Evolutionary conservation across 2,113 vertebrate genomes (phyloP), one percentile per base, ranked within the genome.

Genomic region (Coreoperca whiteheadi): DNA sequence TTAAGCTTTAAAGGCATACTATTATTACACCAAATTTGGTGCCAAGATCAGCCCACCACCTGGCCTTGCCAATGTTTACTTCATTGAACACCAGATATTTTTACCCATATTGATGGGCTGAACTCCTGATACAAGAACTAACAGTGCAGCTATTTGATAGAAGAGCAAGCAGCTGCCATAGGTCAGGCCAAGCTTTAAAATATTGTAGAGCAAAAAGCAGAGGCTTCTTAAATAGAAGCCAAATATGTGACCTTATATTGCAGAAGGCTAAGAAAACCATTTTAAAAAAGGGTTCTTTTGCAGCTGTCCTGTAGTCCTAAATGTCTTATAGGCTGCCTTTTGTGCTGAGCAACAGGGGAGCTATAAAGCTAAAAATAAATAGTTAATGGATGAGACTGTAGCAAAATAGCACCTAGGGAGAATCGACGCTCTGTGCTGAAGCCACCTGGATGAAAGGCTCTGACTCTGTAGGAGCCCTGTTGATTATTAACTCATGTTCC

Each of bases 281-380:
- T 4, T 60, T 37, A 43, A 83, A 70, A 43, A n/a, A 12, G 20
- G 23, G 37, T 54, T 82, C n/a, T n/a, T 51, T 21, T 81, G 53
- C 39, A 64, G 66, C 77, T 77, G 46, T 59, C n/a, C n/a, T n/a
- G n/a, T n/a, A n/a, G n/a, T n/a, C n/a, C n/a, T n/a, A 32, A 80
- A 50, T 77, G 68, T 79, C 83, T 79, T 65, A 34, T 87, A 70
- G 76, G 67, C 82, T 86, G 67, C 85, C 81, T 81, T n/a, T 88
- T 89, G 80, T 81, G 83, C 75, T 74, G 78, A 71, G 82, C 74
- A 89, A 77, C 82, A 85, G 56, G 82, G 63, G 86, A 85, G 85
- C 88, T 70, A 48, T 88, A 70, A 88, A 90, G 81, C 89, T 94
- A 94, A 91, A 94, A 94, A 93, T 93, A 94, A 94, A 91, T 73